phyloP scores from a whole-genome alignment of 92 coral and sea anemone species.

The Chrysogorgia sp. region DNA sequence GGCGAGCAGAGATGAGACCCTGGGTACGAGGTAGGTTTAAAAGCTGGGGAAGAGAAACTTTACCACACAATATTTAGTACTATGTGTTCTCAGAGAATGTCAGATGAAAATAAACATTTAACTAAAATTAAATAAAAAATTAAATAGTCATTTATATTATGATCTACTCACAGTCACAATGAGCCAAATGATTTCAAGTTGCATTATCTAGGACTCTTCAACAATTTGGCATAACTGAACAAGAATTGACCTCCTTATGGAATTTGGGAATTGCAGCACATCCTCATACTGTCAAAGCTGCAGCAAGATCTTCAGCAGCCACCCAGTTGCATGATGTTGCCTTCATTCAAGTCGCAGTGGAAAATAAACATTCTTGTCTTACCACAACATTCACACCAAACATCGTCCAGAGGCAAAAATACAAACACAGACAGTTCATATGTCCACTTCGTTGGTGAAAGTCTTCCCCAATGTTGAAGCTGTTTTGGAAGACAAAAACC shows the following conservation, averaged over 20 bases:
- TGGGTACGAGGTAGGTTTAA: neutral
- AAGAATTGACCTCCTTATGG: slow-evolving; percentile 10
- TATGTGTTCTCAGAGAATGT: slow-evolving; percentile 2
- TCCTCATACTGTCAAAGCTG: slow-evolving; percentile 19
- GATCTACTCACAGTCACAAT: slow-evolving; percentile 29
- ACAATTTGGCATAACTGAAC: slow-evolving; percentile 35
- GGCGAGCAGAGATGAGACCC: slow-evolving; percentile 33
- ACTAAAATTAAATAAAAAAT: slow-evolving; percentile 7
- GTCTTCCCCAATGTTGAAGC: slow-evolving; percentile 29
- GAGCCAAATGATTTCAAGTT: slow-evolving; percentile 30
- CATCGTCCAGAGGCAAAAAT: slow-evolving; percentile 25
- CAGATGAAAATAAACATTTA: slow-evolving; percentile 7
- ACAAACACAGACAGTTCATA: slow-evolving; percentile 30
- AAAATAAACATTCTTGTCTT: slow-evolving; percentile 20
- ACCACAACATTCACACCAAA: slow-evolving; percentile 30
- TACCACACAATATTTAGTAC: neutral
- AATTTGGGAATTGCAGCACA: slow-evolving; percentile 28
- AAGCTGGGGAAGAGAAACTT: slow-evolving; percentile 16
- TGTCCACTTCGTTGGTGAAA: slow-evolving; percentile 17
- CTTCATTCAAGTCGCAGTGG: slow-evolving; percentile 4
- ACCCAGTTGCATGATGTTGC: neutral
- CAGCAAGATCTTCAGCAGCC: neutral
- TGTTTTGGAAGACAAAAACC: neutral
- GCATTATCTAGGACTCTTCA: slow-evolving; percentile 11
- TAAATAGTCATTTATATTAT: slow-evolving; percentile 15